These are phyloP conservation scores for Eretmochelys imbricata DNA, from an alignment of 2,113 vertebrate genomes.

Conservation along the genomic window DNA sequence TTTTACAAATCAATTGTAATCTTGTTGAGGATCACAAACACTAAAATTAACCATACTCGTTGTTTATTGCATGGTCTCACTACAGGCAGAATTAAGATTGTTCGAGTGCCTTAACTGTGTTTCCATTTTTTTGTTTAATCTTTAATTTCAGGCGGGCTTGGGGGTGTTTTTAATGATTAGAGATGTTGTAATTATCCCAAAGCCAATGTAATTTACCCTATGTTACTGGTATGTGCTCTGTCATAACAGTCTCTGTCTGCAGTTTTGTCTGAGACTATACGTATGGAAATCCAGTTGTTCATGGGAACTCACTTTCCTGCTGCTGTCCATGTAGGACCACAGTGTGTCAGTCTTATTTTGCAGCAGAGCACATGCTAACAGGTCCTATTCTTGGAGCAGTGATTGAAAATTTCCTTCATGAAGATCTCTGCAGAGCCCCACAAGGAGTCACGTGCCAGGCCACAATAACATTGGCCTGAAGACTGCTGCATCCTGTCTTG, in stretches of 20 bases:
- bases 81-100: background rate
- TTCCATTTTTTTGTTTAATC: background rate
- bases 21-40: background rate
- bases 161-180: background rate
- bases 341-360: background rate
- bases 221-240: background rate
- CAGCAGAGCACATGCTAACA: background rate
- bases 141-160: background rate
- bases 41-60: background rate
- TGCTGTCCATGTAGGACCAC: background rate
- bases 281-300: background rate
- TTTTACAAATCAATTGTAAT: background rate
- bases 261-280: background rate
- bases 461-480: background rate
- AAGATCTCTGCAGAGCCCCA: background rate
- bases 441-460: fast-evolving
- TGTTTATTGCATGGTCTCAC: background rate
- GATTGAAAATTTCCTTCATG: background rate
- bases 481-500: background rate
- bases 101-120: background rate
- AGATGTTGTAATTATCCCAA: too few relatives aligned
- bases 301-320: background rate
- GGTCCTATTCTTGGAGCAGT: background rate
- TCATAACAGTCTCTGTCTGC: too few relatives aligned
- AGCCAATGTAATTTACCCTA: background rate